Evolutionary conservation across 1,140 invertebrate species (phyloP).

Genomic region (Drosophila serrata): DNA sequence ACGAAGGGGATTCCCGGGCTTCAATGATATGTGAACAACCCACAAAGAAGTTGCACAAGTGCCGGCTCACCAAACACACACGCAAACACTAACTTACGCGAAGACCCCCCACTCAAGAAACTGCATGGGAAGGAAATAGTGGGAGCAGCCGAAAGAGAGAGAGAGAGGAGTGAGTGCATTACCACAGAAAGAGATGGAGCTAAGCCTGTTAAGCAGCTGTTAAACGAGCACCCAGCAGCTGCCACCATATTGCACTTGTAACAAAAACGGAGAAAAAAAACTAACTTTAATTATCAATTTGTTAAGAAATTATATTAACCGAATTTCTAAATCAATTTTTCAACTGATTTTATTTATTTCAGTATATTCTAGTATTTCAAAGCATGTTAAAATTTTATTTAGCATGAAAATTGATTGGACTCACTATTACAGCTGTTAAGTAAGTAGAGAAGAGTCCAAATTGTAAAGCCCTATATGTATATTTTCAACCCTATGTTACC

Average conservation of each 20-base stretch:
- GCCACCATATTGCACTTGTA: conserved; percentile 41
- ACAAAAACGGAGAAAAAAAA: neutral
- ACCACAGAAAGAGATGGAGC: neutral
- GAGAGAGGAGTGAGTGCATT: conserved; percentile 5
- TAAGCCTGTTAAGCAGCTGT: conserved; percentile 72
- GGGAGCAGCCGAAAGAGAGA: neutral
- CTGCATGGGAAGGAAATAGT: conserved; percentile 6
- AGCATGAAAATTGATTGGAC: neutral
- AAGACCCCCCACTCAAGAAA: conserved; percentile 12
- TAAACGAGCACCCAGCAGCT: conserved; percentile 51
- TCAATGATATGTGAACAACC: conserved; percentile 55
- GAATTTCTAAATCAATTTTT: neutral
- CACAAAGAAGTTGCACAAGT: conserved; percentile 72
- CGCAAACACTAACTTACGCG: conserved; percentile 23
- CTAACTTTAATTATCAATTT: neutral
- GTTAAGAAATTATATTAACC: neutral
- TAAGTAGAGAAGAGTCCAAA: no score
- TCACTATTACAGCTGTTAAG: no score
- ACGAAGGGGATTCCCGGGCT: conserved; percentile 12
- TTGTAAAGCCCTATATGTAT: no score
- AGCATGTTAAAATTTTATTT: neutral
- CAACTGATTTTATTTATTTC: no score
- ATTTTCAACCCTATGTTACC: no score
- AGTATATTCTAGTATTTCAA: neutral
- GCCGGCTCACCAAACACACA: conserved; percentile 55